Base-by-base conservation (phyloP, 2,113 vertebrate species). In the Chlorocebus sabaeus region DNA sequence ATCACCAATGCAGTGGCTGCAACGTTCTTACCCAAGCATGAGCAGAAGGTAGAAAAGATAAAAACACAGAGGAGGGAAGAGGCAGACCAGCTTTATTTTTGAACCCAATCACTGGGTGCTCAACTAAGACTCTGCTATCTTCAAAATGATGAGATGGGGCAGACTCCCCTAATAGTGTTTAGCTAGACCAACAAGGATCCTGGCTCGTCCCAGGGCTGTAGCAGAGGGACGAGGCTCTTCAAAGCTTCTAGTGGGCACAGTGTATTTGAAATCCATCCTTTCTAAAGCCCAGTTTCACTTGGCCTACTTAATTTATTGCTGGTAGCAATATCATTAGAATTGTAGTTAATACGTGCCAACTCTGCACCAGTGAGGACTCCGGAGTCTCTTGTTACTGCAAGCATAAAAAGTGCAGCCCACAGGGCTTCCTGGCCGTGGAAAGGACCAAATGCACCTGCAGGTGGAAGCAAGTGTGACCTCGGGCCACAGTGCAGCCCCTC, bases 341-440 rank as follows among this genome's bases (percentile, higher is more conserved):
- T 45, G 52, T 9, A 30, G 27, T 73, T 55, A 25, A 35, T 80
- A 86, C 4, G 59, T 67, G 73, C 64, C 40, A 18, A 20, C 4
- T 89, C 55, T 75, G 57, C 32, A 48, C 18, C 18, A 2, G 6
- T 0, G 25, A 72, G 84, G 14, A 38, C 22, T 5, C 55, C 2
- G 32, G 43, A 8, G 43, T 30, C 84, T 67, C 79, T 68, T 27
- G 50, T 35, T 11, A 27, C 20, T 23, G 67, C 17, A 30, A 59
- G 76, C 70, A 17, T 18, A 32, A 7, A 12, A 11, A 38, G 61
- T 9, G 52, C 20, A 10, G 32, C 89, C 35, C 0, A 17, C 30
- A 22, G 1, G 1, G 50, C 25, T 7, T 4, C 23, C n/a, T 1
- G 22, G 52, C 14, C 0, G 0, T 0, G 1, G 52, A 25, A 32